phyloP scores from a whole-genome alignment of 2,888 invertebrate species.

The Pachliopta kotzebuea region DNA sequence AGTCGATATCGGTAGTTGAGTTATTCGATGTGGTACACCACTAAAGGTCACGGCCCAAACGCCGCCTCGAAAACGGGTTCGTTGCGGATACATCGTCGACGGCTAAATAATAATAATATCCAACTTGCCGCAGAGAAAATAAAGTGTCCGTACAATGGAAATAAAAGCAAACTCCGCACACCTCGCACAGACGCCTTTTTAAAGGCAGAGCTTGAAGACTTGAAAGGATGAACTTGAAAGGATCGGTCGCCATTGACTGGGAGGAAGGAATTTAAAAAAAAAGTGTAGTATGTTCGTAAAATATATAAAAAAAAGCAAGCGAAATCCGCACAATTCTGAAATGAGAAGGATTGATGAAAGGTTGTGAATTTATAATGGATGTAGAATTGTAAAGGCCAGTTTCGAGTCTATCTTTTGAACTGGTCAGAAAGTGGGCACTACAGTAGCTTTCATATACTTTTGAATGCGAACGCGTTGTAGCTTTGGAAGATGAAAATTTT shows the following conservation, averaged over 20 bases:
- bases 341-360: constrained; percentile 52
- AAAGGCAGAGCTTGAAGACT: constrained; percentile 34
- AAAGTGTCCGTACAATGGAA: constrained; percentile 49
- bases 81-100: constrained; percentile 53
- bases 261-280: constrained; percentile 39
- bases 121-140: constrained; percentile 49
- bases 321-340: constrained; percentile 49
- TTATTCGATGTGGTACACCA: constrained; percentile 37
- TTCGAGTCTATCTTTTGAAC: constrained; percentile 35
- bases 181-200: constrained; percentile 42
- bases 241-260: constrained; percentile 40
- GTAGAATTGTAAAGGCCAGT: constrained; percentile 35
- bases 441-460: constrained; percentile 25
- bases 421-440: constrained; percentile 30
- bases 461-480: constrained; percentile 22
- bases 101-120: constrained; percentile 69
- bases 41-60: constrained; percentile 77
- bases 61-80: constrained; percentile 66
- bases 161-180: constrained; percentile 47
- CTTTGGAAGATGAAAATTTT: constrained; percentile 12
- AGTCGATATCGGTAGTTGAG: constrained; percentile 41
- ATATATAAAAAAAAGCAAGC: constrained; percentile 35
- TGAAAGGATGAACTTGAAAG: constrained; percentile 33
- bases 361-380: constrained; percentile 41
- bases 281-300: constrained; percentile 31